Base-by-base conservation (phyloP, 2,797 vertebrate genomes). In the Leptatherina wallacei region DNA sequence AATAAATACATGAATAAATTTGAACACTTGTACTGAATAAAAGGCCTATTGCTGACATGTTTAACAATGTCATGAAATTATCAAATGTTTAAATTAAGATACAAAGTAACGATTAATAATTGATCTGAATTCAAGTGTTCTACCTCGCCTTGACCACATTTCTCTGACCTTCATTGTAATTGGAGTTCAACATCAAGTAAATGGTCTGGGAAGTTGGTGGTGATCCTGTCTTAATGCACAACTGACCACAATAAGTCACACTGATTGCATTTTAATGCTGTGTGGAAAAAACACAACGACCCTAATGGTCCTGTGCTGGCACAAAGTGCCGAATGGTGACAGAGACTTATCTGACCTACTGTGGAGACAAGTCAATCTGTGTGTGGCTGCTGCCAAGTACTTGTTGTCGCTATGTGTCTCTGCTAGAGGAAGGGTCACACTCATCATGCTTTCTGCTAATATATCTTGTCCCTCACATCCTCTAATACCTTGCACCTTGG, bases 251-350 rank as follows among this genome's bases (percentile, higher is more conserved):
- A 89, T 92, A 82, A 83, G 84, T 91, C 90, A 90, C 80, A 56
- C 70, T 89, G 89, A 91, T 88, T 85, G 86, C 81, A 73, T 91
- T 91, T 89, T 89, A 91, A 91, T 90, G 88, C 84, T 77, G 82
- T 81, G 86, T 68, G 65, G 68, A 29, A 35, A n/a, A 54, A 60
- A 67, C 12, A 80, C 83, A 88, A 84, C 76, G 70, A 62, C 40
- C 72, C 64, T 91, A 89, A 91, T 88, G 85, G 82, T 75, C 65
- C 71, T 9, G 70, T 68, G 84, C 83, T 90, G 90, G 90, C 86
- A 80, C 73, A 33, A 66, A 61, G 71, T 24, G 42, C 63, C 20
- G 51, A 66, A 61, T 62, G 67, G 57, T 90, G 91, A 92, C 92
- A 89, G 75, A 91, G 90, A 91, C 86, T 80, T 87, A 91, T 93